phyloP scores from a whole-genome alignment of 1,140 invertebrate species.

The Chymomyza costata region DNA sequence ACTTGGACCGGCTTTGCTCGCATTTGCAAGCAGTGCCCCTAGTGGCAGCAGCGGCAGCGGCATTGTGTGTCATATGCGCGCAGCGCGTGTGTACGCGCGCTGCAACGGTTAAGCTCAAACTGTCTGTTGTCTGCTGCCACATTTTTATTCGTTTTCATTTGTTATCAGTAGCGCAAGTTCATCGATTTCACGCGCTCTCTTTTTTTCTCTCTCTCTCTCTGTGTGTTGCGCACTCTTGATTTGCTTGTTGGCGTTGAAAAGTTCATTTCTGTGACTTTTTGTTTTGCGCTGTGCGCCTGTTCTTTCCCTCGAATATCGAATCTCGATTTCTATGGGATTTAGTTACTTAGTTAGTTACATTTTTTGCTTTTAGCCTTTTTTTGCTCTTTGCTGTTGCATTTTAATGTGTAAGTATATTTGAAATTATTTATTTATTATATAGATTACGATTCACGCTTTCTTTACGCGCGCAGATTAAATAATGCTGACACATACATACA shows the following conservation, averaged over 20 bases:
- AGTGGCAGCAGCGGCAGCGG: too few relatives aligned
- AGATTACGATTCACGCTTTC: constrained; percentile 53
- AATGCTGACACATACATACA: constrained; percentile 3
- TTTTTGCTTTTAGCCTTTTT: constrained; percentile 12
- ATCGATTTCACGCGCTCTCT: constrained; percentile 42
- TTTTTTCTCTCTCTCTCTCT: constrained; percentile 5
- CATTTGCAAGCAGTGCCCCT: background rate
- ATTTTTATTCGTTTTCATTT: constrained; percentile 10
- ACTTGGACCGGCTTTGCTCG: constrained; percentile 18
- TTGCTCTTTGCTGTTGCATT: constrained; percentile 11
- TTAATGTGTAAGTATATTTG: constrained; percentile 27
- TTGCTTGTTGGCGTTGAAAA: background rate
- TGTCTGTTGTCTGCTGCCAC: constrained; percentile 9
- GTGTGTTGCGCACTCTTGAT: constrained; percentile 3
- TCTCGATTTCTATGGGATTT: constrained; percentile 75
- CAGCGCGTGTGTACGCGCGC: too few relatives aligned
- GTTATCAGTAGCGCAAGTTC: constrained; percentile 39
- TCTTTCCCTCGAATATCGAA: constrained; percentile 75
- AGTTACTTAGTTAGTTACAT: too few relatives aligned
- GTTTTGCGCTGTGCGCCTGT: constrained; percentile 63
- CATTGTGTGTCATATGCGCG: background rate
- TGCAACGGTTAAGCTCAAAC: background rate
- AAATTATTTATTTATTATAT: constrained; percentile 69
- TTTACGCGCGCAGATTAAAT: constrained; percentile 11
- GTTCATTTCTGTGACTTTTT: constrained; percentile 10